Base-by-base conservation (phyloP, 2,797 vertebrate genomes). In the Leptoclinus maculatus region DNA sequence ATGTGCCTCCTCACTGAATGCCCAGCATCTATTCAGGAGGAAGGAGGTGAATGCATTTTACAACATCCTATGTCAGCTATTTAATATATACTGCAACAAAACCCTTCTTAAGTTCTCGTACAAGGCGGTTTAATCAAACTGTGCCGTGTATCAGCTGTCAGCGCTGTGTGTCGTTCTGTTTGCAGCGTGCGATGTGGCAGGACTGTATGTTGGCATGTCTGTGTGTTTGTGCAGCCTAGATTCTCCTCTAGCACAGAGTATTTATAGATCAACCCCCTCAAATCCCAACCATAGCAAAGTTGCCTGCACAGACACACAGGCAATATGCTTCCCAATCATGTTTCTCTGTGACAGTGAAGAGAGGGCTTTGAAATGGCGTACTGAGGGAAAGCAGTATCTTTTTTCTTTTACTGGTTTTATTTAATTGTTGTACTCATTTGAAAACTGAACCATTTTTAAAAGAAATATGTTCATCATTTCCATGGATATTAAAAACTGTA, bases 181-280 rank as follows among this genome's bases (percentile, higher is more conserved):
- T 68, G 49, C 47, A 27, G 66, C 51, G 77, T 78, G 88, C 25
- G 9, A 67, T 57, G 80, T 75, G 49, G 79, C 76, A 85, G 80
- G 54, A 59, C 81, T 86, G 73, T 87, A 87, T 78, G 87, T 86
- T 82, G 85, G 82, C 74, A 70, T 83, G 76, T 90, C 41, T 85
- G 82, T 66, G 80, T 91, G 85, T 89, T 83, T 91, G 87, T 80
- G 89, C 86, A 93, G 89, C 91, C 93, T 93, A 94, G 91, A 92
- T 94, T 93, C 83, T 92, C 87, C 79, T 90, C 82, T 57, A 87
- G 87, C 89, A 73, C 71, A 36, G 66, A 84, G 84, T 95, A 94
- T 94, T 94, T 93, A 91, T 94, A 93, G 91, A 86, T 85, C 82
- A 83, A 79, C 83, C 84, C 88, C 90, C 87, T 92, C 91, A 89